Conservation (phyloP, 2,888 invertebrate species). For the Andrena minutula region DNA sequence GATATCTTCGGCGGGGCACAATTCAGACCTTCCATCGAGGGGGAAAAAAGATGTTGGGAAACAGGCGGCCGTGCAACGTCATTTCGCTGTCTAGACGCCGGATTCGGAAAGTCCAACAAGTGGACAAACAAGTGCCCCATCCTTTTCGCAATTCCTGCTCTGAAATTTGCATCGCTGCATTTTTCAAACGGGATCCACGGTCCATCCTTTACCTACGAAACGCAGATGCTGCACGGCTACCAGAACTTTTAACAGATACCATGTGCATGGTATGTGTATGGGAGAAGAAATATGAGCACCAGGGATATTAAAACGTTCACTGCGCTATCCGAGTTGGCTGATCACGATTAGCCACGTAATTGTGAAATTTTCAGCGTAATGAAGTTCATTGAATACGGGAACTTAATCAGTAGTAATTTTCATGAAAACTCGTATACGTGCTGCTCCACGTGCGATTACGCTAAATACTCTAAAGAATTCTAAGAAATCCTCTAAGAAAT, state of each 20-base stretch:
- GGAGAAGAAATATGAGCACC: constrained; percentile 1
- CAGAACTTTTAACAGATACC: not conserved
- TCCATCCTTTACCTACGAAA: not conserved
- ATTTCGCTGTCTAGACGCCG: constrained; percentile 32
- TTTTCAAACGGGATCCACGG: not conserved
- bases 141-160: not conserved
- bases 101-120: constrained; percentile 50
- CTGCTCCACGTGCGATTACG: not conserved
- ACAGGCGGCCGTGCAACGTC: constrained; percentile 15
- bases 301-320: constrained; percentile 9
- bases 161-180: constrained; percentile 23
- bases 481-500: constrained; percentile 17
- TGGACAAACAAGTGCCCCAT: constrained; percentile 39
- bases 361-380: constrained; percentile 31
- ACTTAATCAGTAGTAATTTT: constrained; percentile 23
- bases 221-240: not conserved
- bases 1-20: constrained; percentile 25
- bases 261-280: not conserved
- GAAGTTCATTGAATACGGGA: constrained; percentile 27
- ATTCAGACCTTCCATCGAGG: not conserved
- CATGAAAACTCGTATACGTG: constrained; percentile 26
- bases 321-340: not conserved
- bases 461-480: not conserved
- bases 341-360: constrained; percentile 33
- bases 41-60: constrained; percentile 14